Conservation (phyloP, 2,888 invertebrate genomes). For the Ophraella communa region DNA sequence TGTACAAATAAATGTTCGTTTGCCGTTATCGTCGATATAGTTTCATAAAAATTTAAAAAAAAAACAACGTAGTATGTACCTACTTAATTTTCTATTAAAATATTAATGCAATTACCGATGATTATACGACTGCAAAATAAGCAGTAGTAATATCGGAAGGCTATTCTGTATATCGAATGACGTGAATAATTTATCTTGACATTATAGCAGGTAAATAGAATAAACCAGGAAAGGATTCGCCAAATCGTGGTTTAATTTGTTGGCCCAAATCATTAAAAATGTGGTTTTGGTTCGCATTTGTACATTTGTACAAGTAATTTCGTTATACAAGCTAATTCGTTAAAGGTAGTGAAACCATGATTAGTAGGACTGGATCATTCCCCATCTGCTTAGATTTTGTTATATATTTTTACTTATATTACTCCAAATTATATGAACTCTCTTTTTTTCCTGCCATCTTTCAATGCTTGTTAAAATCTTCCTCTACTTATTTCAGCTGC, state of each 20-base stretch:
- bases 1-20: neutral
- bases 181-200: conserved; percentile 27
- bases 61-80: neutral
- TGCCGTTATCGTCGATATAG: neutral
- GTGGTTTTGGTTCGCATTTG: too few species aligned
- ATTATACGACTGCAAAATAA: conserved; percentile 19
- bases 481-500: too few species aligned
- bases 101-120: conserved; percentile 20
- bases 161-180: conserved; percentile 18
- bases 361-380: too few species aligned
- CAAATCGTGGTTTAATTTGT: neutral
- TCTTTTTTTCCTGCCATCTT: too few species aligned
- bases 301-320: too few species aligned
- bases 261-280: too few species aligned
- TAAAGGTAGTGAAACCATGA: too few species aligned
- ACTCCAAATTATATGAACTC: too few species aligned
- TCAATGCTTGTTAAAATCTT: too few species aligned
- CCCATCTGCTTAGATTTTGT: too few species aligned
- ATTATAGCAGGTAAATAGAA: neutral
- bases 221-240: neutral
- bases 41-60: neutral
- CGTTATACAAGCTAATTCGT: too few species aligned
- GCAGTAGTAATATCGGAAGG: conserved; percentile 7
- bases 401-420: too few species aligned
- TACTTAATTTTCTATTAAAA: conserved; percentile 23